Evolutionary conservation across 1,140 invertebrate species (phyloP), one percentile per base, ranked within the genome.

Genomic region (Heliothis subflexa): DNA sequence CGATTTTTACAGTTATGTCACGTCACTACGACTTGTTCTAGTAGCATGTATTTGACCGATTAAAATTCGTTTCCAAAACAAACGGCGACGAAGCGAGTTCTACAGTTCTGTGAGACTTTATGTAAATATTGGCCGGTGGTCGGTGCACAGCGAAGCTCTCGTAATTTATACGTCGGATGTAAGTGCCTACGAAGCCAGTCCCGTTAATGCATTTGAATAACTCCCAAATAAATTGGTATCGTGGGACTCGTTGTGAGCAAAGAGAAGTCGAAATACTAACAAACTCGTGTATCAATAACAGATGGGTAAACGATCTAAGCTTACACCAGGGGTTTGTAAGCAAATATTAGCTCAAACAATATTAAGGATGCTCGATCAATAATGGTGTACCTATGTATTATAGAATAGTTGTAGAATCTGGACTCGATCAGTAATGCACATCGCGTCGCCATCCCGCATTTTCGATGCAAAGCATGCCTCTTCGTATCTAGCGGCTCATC

Each of bases 51-150:
- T 62, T 73, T 66, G 78, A 68, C 78, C 78, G 71, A 72, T 73
- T 79, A 68, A 78, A 78, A 81, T 81, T 78, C 71, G 74, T 81
- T 78, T 78, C 28, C 61, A 68, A 16, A 55, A 74, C 55, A 74
- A 74, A 74, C 54, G 12, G 18, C 45, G 68, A 66, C 50, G 68
- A 16, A 73, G 47, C 59, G 10, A 49, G 33, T 54, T 54, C n/a
- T 74, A n/a, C 13, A 49, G 11, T 72, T 66, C 54, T 49, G 16
- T 74, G 71, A 21, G 18, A 74, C 55, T 74, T 74, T 74, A 59
- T 74, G 54, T 71, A 74, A 74, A 74, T 74, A 40, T 59, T 61
- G 40, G 3, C 16, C 33, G 54, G 14, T 33, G 68, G 11, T 12
- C 33, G 54, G 7, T 33, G 68, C 7, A 21, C 5, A 59, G 33